phyloP scores from a whole-genome alignment of 2,113 vertebrate genomes.

The Barnardius zonarius region DNA sequence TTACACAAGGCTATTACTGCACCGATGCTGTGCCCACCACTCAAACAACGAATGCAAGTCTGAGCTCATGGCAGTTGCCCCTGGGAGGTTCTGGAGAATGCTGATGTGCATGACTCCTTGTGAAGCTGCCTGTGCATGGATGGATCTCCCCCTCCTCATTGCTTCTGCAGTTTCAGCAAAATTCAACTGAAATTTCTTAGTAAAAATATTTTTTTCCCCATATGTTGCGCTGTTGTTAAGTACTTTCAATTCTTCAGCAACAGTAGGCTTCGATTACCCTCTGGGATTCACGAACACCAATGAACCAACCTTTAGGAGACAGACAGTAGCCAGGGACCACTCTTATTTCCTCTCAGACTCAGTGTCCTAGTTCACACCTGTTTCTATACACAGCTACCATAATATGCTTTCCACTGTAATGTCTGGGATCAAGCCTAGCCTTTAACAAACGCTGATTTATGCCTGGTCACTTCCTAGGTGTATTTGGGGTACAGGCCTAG shows the following conservation, averaged over 20 bases:
- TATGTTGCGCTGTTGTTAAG: background rate
- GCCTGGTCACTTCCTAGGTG: background rate
- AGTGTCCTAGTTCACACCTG: background rate
- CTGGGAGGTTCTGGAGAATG: background rate
- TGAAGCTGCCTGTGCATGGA: background rate
- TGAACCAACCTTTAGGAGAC: background rate
- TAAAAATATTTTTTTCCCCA: background rate
- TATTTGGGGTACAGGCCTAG: background rate
- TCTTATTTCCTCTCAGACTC: background rate
- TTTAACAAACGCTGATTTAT: background rate
- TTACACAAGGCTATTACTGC: background rate
- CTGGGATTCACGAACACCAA: background rate
- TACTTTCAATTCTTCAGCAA: background rate
- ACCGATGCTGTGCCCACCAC: background rate
- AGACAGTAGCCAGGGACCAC: background rate
- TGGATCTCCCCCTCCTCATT: rapidly evolving
- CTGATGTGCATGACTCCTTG: background rate
- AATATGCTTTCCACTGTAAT: background rate
- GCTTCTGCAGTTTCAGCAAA: background rate
- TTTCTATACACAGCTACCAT: background rate
- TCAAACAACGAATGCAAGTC: background rate
- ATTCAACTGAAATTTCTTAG: background rate
- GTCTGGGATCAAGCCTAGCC: background rate
- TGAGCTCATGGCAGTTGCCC: background rate
- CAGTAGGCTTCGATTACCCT: background rate